A percentile compares a stretch with the other conserved stretches of the same genome.
Conservation (phyloP, 2,888 invertebrate genomes). For the Spatulosminthurus flaviceps region DNA sequence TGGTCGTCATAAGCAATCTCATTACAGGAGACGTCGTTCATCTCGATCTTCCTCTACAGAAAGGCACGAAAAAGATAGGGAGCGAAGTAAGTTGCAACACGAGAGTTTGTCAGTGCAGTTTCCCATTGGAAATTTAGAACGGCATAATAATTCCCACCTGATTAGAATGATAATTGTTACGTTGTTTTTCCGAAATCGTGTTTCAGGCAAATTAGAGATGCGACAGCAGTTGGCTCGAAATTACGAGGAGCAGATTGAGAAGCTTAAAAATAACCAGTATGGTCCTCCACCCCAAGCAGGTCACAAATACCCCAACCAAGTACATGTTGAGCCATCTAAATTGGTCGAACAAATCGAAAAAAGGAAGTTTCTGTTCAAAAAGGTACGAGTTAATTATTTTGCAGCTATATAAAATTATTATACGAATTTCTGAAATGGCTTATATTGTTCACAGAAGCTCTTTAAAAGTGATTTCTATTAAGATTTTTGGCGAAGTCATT, state of each 20-base stretch:
- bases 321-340: constrained; percentile 79
- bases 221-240: constrained; percentile 52
- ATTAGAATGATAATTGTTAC: too few species aligned
- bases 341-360: constrained; percentile 91
- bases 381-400: constrained; percentile 69
- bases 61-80: constrained; percentile 60
- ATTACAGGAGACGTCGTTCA: constrained; percentile 33
- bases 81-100: constrained; percentile 59
- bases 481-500: too few species aligned
- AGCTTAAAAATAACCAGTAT: constrained; percentile 56
- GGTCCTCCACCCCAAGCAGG: constrained; percentile 69
- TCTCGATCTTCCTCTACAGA: constrained; percentile 44
- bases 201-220: constrained; percentile 53
- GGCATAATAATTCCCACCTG: too few species aligned
- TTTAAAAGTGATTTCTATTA: too few species aligned
- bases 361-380: constrained; percentile 90
- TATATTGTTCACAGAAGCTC: too few species aligned
- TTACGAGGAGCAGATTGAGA: constrained; percentile 56
- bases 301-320: constrained; percentile 79
- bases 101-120: too few species aligned
- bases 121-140: too few species aligned
- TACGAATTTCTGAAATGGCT: too few species aligned
- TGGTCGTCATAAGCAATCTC: constrained; percentile 19
- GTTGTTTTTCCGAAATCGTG: too few species aligned
- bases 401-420: too few species aligned